Evolutionary conservation across 1,140 invertebrate species (phyloP), one percentile per base, ranked within the genome.

Genomic region (Thalassaphorura encarpata): DNA sequence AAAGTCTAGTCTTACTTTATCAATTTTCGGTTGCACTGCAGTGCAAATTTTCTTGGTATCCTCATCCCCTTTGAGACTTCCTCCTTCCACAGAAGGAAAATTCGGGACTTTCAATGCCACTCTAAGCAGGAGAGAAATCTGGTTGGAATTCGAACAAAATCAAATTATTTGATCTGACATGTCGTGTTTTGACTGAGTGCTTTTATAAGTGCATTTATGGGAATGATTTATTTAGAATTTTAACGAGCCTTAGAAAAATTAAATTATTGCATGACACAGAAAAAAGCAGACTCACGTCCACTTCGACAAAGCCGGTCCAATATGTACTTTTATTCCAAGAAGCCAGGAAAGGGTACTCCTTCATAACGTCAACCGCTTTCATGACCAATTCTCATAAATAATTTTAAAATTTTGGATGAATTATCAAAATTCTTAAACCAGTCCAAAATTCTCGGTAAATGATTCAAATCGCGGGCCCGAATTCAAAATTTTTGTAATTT

Each of bases 231-330:
- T n/a, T n/a, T n/a, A n/a, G n/a, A n/a, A n/a, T n/a, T n/a, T n/a
- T n/a, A n/a, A n/a, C n/a, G n/a, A n/a, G n/a, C n/a, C n/a, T n/a
- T n/a, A n/a, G n/a, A n/a, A n/a, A n/a, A n/a, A n/a, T n/a, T n/a
- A n/a, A n/a, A n/a, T n/a, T n/a, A n/a, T n/a, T n/a, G n/a, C n/a
- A n/a, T n/a, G n/a, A n/a, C n/a, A n/a, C n/a, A n/a, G n/a, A n/a
- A n/a, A n/a, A n/a, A n/a, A 28, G 33, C 24, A 15, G n/a, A 13
- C 19, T 23, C 45, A 56, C 54, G 16, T 51, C 26, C 1, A 52
- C 18, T 21, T 18, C 13, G 18, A 57, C 18, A 19, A 57, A 57
- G 15, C 55, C 55, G 11, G 41, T 24, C 55, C 55, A 57, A 33
- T 19, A 36, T 47, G 42, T 43, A n/a, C 11, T 11, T 3, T 21